Conservation (phyloP, 2,797 vertebrate species). For the Eremophila alpestris region DNA sequence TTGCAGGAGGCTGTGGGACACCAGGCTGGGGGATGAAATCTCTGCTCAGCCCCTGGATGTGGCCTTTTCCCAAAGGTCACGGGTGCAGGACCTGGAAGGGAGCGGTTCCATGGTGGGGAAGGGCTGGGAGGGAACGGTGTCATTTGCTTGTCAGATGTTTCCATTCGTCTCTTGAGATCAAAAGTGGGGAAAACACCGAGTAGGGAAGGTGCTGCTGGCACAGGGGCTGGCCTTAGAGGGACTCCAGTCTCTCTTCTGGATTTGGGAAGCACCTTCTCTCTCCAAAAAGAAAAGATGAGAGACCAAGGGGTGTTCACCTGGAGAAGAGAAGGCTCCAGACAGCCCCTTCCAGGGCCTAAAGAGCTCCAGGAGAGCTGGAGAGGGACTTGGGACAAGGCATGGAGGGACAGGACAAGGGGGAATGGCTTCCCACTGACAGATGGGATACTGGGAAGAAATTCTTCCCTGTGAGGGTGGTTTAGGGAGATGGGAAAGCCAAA, state of each 20-base stretch:
- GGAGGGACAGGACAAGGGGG: accelerated
- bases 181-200: slow-evolving; percentile 12
- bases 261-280: neutral
- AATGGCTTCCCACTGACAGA: neutral
- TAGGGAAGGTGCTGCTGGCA: neutral
- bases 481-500: neutral
- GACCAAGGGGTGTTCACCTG: neutral
- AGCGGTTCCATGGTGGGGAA: neutral
- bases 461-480: accelerated
- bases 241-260: neutral
- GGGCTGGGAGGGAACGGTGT: neutral
- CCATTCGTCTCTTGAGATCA: slow-evolving; percentile 4
- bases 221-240: neutral
- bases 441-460: neutral
- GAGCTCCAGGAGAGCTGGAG: neutral
- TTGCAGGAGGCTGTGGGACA: neutral
- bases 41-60: neutral
- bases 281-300: neutral
- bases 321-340: neutral
- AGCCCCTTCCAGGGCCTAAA: neutral
- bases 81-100: neutral
- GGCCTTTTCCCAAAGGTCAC: neutral
- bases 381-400: neutral
- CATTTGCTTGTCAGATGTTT: neutral
- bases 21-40: neutral